Percentiles rank a stretch among this genome's conserved stretches.
phyloP scores from a whole-genome alignment of 2,888 invertebrate species.

The Auanema sp. region DNA sequence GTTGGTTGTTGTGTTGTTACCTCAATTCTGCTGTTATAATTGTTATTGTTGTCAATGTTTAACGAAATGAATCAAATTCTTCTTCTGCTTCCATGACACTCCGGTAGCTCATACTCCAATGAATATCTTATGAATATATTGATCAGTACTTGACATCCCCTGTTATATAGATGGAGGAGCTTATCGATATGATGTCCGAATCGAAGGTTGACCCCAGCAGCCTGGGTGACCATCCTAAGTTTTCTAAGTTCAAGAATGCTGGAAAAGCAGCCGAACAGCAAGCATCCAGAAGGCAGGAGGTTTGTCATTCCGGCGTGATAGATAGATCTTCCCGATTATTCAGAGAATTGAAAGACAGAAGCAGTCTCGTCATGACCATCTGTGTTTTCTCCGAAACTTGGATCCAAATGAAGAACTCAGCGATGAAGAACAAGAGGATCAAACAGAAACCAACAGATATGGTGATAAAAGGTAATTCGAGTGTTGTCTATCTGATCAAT shows the following conservation, averaged over 20 bases:
- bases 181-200: constrained; percentile 20
- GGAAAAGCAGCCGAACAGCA: constrained; percentile 44
- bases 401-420: neutral
- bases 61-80: neutral
- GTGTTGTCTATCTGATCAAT: too few relatives aligned
- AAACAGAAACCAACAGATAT: too few relatives aligned
- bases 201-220: constrained; percentile 34
- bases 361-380: constrained; percentile 5
- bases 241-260: constrained; percentile 40
- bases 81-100: neutral
- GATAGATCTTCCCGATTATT: neutral
- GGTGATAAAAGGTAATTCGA: neutral
- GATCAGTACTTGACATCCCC: neutral
- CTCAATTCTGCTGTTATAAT: neutral
- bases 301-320: neutral
- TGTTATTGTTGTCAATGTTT: constrained; percentile 4
- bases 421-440: neutral
- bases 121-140: neutral
- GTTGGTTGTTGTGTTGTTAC: neutral
- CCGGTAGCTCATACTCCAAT: neutral
- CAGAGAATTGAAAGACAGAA: neutral
- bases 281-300: constrained; percentile 45
- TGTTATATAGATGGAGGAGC: constrained; percentile 16
- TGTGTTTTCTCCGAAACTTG: neutral
- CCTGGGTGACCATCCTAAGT: constrained; percentile 46